Base-by-base conservation (phyloP, 1,140 invertebrate genomes). In the Papilio dardanus region DNA sequence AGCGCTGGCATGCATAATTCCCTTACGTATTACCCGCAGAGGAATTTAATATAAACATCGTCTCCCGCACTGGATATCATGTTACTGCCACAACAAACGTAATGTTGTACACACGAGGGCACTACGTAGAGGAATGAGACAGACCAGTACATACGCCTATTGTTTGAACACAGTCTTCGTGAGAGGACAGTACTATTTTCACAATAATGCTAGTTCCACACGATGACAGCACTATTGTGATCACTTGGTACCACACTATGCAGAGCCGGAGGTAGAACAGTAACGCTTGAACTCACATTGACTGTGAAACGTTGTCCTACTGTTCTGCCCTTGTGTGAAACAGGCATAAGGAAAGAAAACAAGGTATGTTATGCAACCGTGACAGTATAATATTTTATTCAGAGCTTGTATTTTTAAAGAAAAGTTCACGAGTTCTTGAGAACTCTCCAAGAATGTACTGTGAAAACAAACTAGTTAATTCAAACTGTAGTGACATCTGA, bases 31-130 rank as follows among this genome's bases (percentile, higher is more conserved):
- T 69, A 40, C 67, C 19, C 67, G 67, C 10, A 14, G 67, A 69
- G 67, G 67, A 69, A 69, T 69, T 69, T 69, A 69, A 69, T 69
- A 69, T 69, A 40, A 69, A 69, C 67, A 69, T 37, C 67, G 33
- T 42, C n/a, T 69, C 35, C 31, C 21, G 19, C 33, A 35, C n/a
- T 69, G 19, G 31, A 69, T 24, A 69, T 37, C 33, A 69, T 69
- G 33, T 69, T 69, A 21, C 31, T 33, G 37, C 21, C 31, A 69
- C 31, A 69, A 24, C 35, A 69, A 40, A 62, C 24, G 54, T 62
- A 62, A 62, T 46, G 42, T 6, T n/a, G 7, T 46, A 19, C n/a
- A 19, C 42, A 46, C 42, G 42, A 46, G 6, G 42, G 42, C n/a
- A 46, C n/a, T 1, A 46, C n/a, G 4, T 6, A 46, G 42, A 46